These are phyloP conservation scores for Leptinotarsa rubiginosa DNA, from an alignment of 2,888 invertebrate genomes.

Conservation along the genomic window DNA sequence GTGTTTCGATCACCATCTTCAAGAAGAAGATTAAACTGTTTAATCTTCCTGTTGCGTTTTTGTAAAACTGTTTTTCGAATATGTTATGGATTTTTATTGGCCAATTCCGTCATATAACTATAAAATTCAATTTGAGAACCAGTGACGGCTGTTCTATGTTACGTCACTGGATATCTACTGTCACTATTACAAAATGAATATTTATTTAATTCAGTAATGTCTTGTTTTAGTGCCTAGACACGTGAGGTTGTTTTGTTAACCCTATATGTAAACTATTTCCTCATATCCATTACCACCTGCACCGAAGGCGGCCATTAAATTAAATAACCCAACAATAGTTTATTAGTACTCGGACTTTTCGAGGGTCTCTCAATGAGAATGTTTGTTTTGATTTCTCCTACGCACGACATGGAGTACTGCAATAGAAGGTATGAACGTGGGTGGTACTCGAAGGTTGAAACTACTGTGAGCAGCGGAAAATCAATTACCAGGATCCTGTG, in stretches of 20 bases:
- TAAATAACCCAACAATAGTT: slow-evolving; percentile 29
- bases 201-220: slow-evolving; percentile 43
- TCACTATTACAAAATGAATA: slow-evolving; percentile 38
- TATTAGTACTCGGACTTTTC: slow-evolving; percentile 32
- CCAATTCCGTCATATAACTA: no score
- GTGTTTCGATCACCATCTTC: no score
- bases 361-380: slow-evolving; percentile 19
- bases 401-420: slow-evolving; percentile 13
- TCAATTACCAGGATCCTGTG: slow-evolving; percentile 1
- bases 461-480: slow-evolving; percentile 17
- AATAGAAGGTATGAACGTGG: slow-evolving; percentile 7
- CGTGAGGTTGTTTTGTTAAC: slow-evolving; percentile 40
- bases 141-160: not conserved
- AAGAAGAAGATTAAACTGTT: no score
- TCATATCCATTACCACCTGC: slow-evolving; percentile 46
- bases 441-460: slow-evolving; percentile 12
- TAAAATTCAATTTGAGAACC: not conserved
- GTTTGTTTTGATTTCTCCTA: slow-evolving; percentile 32
- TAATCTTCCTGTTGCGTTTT: no score
- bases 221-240: slow-evolving; percentile 43
- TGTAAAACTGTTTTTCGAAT: no score
- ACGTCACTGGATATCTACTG: slow-evolving; percentile 23
- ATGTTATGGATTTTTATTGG: no score
- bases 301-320: slow-evolving; percentile 32
- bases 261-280: slow-evolving; percentile 40